A percentile compares a stretch with the other conserved stretches of the same genome.
These are phyloP conservation scores for Nebria ingens DNA, from an alignment of 1,140 invertebrate species.

Conservation along the genomic window DNA sequence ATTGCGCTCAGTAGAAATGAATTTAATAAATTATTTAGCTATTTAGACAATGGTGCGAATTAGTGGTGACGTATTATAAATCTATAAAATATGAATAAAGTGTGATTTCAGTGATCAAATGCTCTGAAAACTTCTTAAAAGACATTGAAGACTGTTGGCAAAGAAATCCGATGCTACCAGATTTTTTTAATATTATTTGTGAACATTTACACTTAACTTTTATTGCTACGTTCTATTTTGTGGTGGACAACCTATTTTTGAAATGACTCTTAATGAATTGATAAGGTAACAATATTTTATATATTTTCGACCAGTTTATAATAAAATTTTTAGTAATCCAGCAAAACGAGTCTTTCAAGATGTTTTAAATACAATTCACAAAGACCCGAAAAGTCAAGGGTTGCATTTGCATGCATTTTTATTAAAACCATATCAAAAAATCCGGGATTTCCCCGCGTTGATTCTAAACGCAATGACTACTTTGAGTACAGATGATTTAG, in stretches of 20 bases:
- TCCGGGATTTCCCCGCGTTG: not conserved
- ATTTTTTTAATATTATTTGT: not conserved
- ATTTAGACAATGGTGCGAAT: too few relatives aligned
- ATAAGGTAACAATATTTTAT: slow-evolving; percentile 1
- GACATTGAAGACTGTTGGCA: not conserved
- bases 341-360: not conserved
- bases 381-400: not conserved
- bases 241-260: not conserved
- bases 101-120: not conserved
- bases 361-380: not conserved
- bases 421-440: not conserved
- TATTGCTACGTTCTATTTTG: not conserved
- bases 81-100: too few relatives aligned
- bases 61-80: too few relatives aligned
- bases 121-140: not conserved
- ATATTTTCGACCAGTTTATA: not conserved
- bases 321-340: not conserved
- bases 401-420: not conserved
- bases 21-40: not conserved
- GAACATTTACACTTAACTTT: not conserved
- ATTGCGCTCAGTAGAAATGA: not conserved
- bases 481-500: not conserved
- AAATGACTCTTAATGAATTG: not conserved
- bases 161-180: not conserved
- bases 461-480: not conserved